These are phyloP conservation scores for Pogonophryne albipinna DNA, from an alignment of 2,797 vertebrate genomes.

Conservation along the genomic window DNA sequence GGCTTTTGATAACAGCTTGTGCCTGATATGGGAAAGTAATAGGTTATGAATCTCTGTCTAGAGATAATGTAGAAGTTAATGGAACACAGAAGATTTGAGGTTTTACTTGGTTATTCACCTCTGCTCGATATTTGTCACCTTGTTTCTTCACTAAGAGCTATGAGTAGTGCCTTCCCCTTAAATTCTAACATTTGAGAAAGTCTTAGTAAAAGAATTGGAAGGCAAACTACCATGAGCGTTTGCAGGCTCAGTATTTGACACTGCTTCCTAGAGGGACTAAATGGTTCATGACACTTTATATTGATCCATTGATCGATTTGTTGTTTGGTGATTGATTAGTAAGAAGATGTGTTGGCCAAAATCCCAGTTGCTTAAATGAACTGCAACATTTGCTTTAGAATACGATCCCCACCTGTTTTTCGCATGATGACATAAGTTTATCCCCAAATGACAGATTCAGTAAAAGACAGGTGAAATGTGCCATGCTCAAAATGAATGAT, in stretches of 20 bases:
- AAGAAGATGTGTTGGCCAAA: constrained; percentile 4
- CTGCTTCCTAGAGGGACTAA: background rate
- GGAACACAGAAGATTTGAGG: constrained; percentile 48
- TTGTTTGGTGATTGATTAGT: constrained; percentile 52
- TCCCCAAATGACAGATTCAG: constrained; percentile 40
- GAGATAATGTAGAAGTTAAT: constrained; percentile 70
- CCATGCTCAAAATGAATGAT: constrained; percentile 63
- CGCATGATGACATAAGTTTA: constrained; percentile 36
- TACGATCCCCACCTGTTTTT: constrained; percentile 45
- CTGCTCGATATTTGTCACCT: constrained; percentile 36
- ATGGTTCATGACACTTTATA: constrained; percentile 22
- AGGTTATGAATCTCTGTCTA: constrained; percentile 53
- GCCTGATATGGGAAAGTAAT: constrained; percentile 60
- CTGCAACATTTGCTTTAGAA: constrained; percentile 30
- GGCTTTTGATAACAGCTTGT: constrained; percentile 57
- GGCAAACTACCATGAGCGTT: background rate
- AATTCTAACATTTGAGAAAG: constrained; percentile 3
- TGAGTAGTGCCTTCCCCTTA: background rate
- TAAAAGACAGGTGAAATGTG: constrained; percentile 63
- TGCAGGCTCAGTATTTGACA: constrained; percentile 9
- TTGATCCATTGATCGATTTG: constrained; percentile 53
- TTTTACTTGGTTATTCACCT: constrained; percentile 34
- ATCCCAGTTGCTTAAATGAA: constrained; percentile 35
- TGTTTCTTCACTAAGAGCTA: constrained; percentile 10
- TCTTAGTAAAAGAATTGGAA: constrained; percentile 5